These are phyloP conservation scores for Lepus europaeus DNA, from an alignment of 2,113 vertebrate genomes.

Conservation along the genomic window DNA sequence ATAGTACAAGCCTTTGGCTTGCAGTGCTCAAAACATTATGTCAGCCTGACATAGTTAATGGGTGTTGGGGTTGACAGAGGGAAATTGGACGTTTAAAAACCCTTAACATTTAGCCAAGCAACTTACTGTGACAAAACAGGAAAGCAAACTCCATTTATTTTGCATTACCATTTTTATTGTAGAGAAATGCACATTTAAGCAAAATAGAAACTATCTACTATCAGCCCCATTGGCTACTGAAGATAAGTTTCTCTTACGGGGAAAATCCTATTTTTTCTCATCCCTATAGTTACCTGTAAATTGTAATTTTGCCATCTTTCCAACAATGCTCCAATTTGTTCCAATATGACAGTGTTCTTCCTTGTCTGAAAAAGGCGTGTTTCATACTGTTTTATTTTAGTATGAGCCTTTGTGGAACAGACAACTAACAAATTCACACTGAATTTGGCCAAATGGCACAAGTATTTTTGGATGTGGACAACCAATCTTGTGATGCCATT, in stretches of 20 bases:
- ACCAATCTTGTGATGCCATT: slow-evolving; percentile 2
- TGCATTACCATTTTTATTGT: slow-evolving; percentile 82
- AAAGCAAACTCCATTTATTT: slow-evolving; percentile 85
- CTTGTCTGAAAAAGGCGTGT: slow-evolving; percentile 51
- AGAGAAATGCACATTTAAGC: slow-evolving; percentile 80
- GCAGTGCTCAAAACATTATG: slow-evolving; percentile 66
- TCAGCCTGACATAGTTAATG: slow-evolving; percentile 71
- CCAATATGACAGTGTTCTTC: slow-evolving; percentile 5
- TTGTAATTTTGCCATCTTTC: slow-evolving; percentile 59
- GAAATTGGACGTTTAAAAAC: slow-evolving; percentile 77
- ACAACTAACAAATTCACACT: neutral
- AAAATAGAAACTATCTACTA: slow-evolving; percentile 84
- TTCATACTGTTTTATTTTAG: slow-evolving; percentile 44
- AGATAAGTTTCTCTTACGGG: slow-evolving; percentile 75
- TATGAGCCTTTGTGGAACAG: slow-evolving; percentile 54
- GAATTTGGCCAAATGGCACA: slow-evolving; percentile 52
- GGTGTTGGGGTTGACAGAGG: slow-evolving; percentile 66
- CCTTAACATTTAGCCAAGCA: slow-evolving; percentile 79
- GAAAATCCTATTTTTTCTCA: slow-evolving; percentile 73
- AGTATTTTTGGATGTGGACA: slow-evolving; percentile 29
- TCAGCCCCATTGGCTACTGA: slow-evolving; percentile 79
- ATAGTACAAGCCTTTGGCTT: slow-evolving; percentile 59
- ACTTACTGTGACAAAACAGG: slow-evolving; percentile 80
- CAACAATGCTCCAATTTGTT: slow-evolving; percentile 49
- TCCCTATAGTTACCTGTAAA: slow-evolving; percentile 54